A percentile compares a stretch with the other conserved stretches of the same genome.
These are phyloP conservation scores for Xenops minutus DNA, from an alignment of 2,797 vertebrate species.

Conservation along the genomic window DNA sequence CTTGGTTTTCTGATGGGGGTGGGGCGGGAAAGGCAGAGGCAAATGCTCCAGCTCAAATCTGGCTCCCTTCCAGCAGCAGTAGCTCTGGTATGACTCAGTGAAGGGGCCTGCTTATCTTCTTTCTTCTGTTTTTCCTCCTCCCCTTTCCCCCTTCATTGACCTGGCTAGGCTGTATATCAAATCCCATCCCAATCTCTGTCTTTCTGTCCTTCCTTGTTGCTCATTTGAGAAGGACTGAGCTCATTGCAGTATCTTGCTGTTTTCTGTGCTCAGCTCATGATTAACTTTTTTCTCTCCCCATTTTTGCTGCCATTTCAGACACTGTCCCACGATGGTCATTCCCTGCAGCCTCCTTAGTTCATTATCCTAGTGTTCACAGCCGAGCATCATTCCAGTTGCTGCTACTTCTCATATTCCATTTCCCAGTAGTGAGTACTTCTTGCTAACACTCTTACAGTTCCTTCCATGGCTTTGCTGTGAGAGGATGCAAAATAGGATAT, in stretches of 20 bases:
- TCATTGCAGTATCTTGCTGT: not conserved
- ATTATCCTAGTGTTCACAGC: not conserved
- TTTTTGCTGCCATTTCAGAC: not conserved
- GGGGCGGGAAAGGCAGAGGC: not conserved
- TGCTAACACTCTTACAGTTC: not conserved
- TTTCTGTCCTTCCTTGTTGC: not conserved
- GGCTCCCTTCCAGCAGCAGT: constrained; percentile 46
- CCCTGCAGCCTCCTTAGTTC: not conserved
- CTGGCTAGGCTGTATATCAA: not conserved
- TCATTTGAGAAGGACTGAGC: not conserved
- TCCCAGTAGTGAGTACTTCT: not conserved
- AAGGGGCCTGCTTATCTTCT: constrained; percentile 41
- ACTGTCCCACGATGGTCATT: not conserved
- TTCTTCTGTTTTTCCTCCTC: constrained; percentile 26
- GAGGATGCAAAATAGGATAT: not conserved
- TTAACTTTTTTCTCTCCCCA: not conserved
- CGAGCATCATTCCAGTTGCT: fast-evolving
- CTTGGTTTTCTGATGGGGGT: not conserved
- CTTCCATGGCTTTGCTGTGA: not conserved
- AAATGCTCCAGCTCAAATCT: not conserved
- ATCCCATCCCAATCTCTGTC: not conserved
- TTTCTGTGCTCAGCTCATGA: fast-evolving
- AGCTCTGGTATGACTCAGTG: constrained; percentile 61
- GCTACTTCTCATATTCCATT: not conserved
- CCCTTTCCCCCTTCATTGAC: not conserved